Evolutionary conservation across 35 echinoderm and acorn worm species (phyloP).

Genomic region (Ophioderma brevispina): DNA sequence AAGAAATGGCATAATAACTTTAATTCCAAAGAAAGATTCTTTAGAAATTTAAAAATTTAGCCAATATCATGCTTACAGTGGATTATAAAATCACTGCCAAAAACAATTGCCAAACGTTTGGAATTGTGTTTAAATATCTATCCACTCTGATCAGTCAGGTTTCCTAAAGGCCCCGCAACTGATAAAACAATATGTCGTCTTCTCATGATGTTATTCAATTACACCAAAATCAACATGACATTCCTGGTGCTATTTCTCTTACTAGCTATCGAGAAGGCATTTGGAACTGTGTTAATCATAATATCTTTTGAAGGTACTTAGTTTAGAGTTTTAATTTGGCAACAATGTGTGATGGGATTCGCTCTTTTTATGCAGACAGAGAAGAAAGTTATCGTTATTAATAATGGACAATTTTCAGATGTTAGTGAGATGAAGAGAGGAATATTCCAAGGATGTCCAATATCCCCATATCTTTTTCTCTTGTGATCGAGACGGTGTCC

Average conservation of each 20-base stretch:
- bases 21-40: slow-evolving; percentile 38
- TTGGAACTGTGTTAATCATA: slow-evolving; percentile 32
- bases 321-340: slow-evolving; percentile 13
- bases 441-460: slow-evolving; percentile 20
- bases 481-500: background rate
- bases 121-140: background rate
- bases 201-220: background rate
- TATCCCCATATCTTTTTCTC: background rate
- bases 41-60: background rate
- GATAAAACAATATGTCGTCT: slow-evolving; percentile 28
- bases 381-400: background rate
- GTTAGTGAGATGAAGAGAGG: background rate
- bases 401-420: slow-evolving; percentile 14
- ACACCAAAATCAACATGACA: background rate
- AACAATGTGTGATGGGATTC: background rate
- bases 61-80: background rate
- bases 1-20: slow-evolving; percentile 38
- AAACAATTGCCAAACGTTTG: background rate
- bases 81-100: background rate
- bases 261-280: slow-evolving; percentile 38
- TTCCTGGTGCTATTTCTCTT: slow-evolving; percentile 1
- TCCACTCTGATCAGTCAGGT: background rate
- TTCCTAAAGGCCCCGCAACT: background rate
- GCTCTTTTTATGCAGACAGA: background rate
- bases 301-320: slow-evolving; percentile 32